Base-by-base conservation (phyloP, 2,113 vertebrate genomes). In the Anthoscopus minutus region DNA sequence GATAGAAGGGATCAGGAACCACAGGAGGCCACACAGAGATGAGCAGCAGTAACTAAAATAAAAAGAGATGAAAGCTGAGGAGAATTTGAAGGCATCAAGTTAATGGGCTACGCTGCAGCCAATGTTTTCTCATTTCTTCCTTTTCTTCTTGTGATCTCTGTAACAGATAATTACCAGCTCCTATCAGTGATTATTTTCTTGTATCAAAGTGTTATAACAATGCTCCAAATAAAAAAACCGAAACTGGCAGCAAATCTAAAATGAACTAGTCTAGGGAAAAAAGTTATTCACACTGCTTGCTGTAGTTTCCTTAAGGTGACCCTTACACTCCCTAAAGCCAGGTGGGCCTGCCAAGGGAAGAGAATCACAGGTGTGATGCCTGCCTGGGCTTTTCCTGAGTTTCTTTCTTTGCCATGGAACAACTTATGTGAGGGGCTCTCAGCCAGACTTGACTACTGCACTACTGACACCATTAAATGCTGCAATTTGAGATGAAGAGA, bases 391-490 rank as follows among this genome's bases (percentile, higher is more conserved):
- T 95, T 84, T 60, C 37, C 50, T 15, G 28, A 27, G 9, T n/a
- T 86, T 57, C 15, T 23, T 67, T 78, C 66, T 71, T 81, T 60
- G 51, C 56, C 15, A 4, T 30, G 57, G 33, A 66, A 67, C 28
- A 85, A 23, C 5, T 61, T 47, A 33, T 0, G 0, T 13, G 40
- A 40, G 23, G 13, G 4, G 2, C n/a, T 94, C 31, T 60, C 2
- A 6, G 31, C 19, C 66, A 77, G 62, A 15, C 61, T 51, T 82
- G 44, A 44, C 10, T 15, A 22, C 44, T 77, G 33, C 12, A 21
- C 48, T 82, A 15, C 31, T 61, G n/a, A 28, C 37, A 60, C 7
- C 13, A 21, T 44, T 64, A 82, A 88, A 76, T 82, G 25, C 54
- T 69, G 58, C 4, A 12, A 9, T 45, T 45, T 80, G 33, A 79